Conservation (phyloP, 2,113 vertebrate species). For the Lota lota region DNA sequence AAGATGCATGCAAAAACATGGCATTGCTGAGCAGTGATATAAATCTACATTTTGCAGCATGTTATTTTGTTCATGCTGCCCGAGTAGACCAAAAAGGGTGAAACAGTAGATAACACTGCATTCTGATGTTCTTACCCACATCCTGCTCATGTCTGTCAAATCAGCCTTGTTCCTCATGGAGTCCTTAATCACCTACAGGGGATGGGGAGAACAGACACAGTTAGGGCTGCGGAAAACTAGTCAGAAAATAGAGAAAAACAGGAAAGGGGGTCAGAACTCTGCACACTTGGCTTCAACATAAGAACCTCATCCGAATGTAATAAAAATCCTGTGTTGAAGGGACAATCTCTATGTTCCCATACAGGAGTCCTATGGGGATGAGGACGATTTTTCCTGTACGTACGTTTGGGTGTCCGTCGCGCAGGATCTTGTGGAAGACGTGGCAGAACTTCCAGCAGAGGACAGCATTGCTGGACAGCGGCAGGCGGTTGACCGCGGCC, state of each 20-base stretch:
- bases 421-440: conserved; percentile 96
- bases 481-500: conserved; percentile 89
- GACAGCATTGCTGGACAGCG: conserved; percentile 93
- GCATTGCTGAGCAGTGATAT: not conserved
- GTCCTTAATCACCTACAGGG: conserved; percentile 90
- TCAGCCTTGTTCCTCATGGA: conserved; percentile 93
- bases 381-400: conserved; percentile 44
- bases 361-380: not conserved
- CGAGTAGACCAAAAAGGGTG: not conserved
- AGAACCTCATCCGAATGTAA: no score
- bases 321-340: no score
- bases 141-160: conserved; percentile 95
- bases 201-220: not conserved
- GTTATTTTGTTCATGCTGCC: no score
- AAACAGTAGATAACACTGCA: not conserved
- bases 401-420: conserved; percentile 93
- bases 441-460: conserved; percentile 99
- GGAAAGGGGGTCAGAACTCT: no score
- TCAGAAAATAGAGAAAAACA: no score
- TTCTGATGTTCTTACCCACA: conserved; percentile 85
- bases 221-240: no score
- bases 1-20: not conserved
- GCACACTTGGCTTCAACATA: no score
- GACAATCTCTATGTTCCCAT: not conserved
- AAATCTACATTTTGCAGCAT: no score